These are phyloP conservation scores for Teleogryllus occipitalis DNA, from an alignment of 1,140 invertebrate species.

Conservation along the genomic window DNA sequence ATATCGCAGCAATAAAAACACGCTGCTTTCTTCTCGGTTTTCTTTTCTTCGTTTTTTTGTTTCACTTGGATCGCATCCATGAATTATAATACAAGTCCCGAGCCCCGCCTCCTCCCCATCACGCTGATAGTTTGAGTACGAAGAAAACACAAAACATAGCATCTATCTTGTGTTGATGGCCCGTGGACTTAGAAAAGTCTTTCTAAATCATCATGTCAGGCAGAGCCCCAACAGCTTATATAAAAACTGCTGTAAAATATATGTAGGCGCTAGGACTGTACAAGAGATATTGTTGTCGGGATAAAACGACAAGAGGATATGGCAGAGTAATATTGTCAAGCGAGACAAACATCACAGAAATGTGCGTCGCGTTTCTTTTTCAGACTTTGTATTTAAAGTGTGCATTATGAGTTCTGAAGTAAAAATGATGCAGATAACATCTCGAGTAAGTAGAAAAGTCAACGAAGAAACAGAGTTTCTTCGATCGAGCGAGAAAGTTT, in stretches of 20 bases:
- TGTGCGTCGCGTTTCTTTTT: no score
- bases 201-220: constrained; percentile 1
- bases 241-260: neutral
- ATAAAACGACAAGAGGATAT: neutral
- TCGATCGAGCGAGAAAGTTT: no score
- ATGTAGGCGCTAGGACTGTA: neutral
- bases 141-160: neutral
- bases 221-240: neutral
- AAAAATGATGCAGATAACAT: no score
- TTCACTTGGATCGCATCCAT: neutral
- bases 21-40: neutral
- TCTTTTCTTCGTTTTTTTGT: neutral
- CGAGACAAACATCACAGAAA: no score
- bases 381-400: no score
- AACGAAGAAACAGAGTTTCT: no score
- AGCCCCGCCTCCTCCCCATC: neutral
- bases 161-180: neutral
- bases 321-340: no score
- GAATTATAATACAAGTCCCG: neutral
- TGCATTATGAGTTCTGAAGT: no score
- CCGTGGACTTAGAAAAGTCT: neutral
- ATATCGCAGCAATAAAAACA: neutral
- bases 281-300: neutral
- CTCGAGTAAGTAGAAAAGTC: no score
- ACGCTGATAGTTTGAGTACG: neutral